Evolutionary conservation across 2,797 vertebrate genomes (phyloP).

Genomic region (Pipistrellus pygmaeus): DNA sequence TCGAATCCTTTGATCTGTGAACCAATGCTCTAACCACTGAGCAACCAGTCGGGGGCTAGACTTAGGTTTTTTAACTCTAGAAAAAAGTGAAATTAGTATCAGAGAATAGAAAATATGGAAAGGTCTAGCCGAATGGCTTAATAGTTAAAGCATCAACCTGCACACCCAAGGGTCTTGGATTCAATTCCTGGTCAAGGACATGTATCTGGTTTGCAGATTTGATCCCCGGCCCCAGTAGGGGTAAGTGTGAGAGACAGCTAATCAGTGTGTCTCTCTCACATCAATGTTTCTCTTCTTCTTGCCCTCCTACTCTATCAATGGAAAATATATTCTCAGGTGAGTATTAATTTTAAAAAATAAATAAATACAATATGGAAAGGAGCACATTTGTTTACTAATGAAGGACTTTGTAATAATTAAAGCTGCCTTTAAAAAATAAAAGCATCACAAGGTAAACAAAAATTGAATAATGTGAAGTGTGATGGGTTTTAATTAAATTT

Average conservation of each 20-base stretch:
- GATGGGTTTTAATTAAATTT: not conserved
- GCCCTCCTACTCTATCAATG: not conserved
- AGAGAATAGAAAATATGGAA: not conserved
- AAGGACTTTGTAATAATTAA: constrained; percentile 29
- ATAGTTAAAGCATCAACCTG: not conserved
- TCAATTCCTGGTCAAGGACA: not conserved
- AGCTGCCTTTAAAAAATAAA: not conserved
- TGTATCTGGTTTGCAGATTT: not conserved
- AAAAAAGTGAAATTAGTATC: constrained; percentile 32
- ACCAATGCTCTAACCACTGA: too few species aligned
- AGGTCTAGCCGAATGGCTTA: not conserved
- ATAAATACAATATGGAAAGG: not conserved
- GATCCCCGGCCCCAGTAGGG: not conserved
- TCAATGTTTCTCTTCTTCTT: not conserved
- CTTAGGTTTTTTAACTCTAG: not conserved
- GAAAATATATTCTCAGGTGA: not conserved
- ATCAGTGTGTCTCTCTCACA: not conserved
- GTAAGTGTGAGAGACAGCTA: not conserved
- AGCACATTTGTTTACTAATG: not conserved
- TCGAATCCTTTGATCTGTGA: too few species aligned
- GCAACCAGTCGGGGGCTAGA: too few species aligned
- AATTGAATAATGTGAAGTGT: not conserved
- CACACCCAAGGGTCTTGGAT: not conserved
- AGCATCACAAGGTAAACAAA: not conserved
- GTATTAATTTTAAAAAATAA: not conserved